phyloP scores from a whole-genome alignment of 2,888 invertebrate species.

The Escarpia spicata region DNA sequence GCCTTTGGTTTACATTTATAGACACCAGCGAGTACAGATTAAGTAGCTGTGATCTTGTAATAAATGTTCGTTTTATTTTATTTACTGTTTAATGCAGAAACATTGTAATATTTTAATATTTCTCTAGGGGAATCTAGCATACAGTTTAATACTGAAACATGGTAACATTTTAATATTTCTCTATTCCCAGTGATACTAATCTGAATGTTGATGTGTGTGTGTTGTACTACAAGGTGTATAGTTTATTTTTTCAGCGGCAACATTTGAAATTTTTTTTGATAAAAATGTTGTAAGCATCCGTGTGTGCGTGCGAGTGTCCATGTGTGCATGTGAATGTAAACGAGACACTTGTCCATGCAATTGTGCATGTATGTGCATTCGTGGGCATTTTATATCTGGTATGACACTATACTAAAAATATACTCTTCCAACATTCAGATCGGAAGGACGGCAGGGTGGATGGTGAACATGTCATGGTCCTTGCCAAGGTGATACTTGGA shows the following conservation, averaged over 20 bases:
- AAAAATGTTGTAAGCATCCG: too few relatives aligned
- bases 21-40: too few relatives aligned
- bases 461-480: conserved; percentile 24
- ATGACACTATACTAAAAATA: neutral
- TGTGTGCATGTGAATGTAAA: neutral
- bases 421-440: conserved; percentile 23
- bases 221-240: neutral
- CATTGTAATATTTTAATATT: neutral
- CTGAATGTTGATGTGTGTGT: too few relatives aligned
- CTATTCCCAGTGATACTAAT: neutral
- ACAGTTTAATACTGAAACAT: neutral
- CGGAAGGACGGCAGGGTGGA: conserved; percentile 7
- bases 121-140: too few relatives aligned
- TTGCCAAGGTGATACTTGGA: conserved; percentile 31
- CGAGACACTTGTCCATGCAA: neutral
- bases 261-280: neutral
- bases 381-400: neutral
- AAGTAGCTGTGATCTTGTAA: too few relatives aligned
- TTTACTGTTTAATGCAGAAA: neutral
- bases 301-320: neutral
- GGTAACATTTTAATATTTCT: neutral
- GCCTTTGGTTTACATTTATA: too few relatives aligned
- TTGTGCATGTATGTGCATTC: neutral
- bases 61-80: too few relatives aligned
- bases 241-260: neutral